A percentile compares a stretch with the other conserved stretches of the same genome.
phyloP scores from a whole-genome alignment of 2,797 vertebrate species.

The Mormyrops boulengeri region DNA sequence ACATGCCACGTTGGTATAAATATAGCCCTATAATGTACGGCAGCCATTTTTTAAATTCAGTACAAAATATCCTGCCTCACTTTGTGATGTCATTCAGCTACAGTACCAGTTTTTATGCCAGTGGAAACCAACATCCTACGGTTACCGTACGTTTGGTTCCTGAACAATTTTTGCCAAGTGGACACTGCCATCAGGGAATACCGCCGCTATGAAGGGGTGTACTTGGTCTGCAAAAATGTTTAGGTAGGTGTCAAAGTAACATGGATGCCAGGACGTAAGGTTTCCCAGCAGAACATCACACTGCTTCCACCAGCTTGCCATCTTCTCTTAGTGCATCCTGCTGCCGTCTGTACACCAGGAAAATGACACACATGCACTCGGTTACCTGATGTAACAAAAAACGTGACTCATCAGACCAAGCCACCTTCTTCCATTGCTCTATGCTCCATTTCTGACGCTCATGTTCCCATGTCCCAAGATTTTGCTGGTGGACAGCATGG shows the following conservation, averaged over 20 bases:
- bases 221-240: not conserved
- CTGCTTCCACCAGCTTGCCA: not conserved
- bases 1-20: not conserved
- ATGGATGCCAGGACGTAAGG: not conserved
- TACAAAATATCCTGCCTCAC: not conserved
- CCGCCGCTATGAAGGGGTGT: not conserved
- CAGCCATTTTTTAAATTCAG: not conserved
- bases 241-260: not conserved
- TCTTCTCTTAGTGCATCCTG: not conserved
- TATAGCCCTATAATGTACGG: not conserved
- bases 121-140: not conserved
- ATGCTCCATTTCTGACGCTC: not conserved
- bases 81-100: not conserved
- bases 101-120: not conserved
- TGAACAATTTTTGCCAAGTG: not conserved
- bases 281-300: not conserved
- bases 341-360: not conserved
- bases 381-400: not conserved
- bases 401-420: not conserved
- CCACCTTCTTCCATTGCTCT: not conserved
- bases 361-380: not conserved
- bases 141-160: too few species aligned
- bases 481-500: not conserved
- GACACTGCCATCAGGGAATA: not conserved
- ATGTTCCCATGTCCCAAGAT: not conserved